Conservation (phyloP, 1,140 invertebrate genomes). For the Microplitis demolitor region DNA sequence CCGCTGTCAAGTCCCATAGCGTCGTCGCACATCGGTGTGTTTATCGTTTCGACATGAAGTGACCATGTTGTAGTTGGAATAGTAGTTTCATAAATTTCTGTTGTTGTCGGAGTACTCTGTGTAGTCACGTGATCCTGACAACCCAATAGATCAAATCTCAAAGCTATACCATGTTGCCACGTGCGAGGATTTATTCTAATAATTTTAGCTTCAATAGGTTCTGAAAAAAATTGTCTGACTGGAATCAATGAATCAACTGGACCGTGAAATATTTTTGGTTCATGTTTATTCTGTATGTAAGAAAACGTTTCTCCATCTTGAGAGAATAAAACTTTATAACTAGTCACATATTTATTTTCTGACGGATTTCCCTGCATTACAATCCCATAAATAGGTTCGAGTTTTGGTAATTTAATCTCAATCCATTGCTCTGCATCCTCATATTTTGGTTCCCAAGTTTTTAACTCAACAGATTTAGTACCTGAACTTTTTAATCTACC, state of each 20-base stretch:
- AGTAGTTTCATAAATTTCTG: slow-evolving; percentile 16
- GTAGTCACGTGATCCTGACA: slow-evolving; percentile 61
- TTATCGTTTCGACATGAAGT: slow-evolving; percentile 9
- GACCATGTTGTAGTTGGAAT: background rate
- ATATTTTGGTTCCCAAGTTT: slow-evolving; percentile 68
- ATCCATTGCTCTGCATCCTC: slow-evolving; percentile 57
- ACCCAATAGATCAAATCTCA: slow-evolving; percentile 77
- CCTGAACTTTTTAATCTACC: slow-evolving; percentile 52
- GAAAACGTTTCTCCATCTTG: slow-evolving; percentile 67
- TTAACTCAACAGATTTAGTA: background rate
- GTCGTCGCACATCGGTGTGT: slow-evolving; percentile 61
- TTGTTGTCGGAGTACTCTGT: background rate
- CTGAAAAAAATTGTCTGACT: slow-evolving; percentile 68
- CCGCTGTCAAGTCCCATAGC: slow-evolving; percentile 70
- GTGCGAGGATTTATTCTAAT: slow-evolving; percentile 74
- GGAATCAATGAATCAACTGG: slow-evolving; percentile 67
- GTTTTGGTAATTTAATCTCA: slow-evolving; percentile 69
- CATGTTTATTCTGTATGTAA: slow-evolving; percentile 55
- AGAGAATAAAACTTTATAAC: slow-evolving; percentile 74
- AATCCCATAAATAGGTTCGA: slow-evolving; percentile 75
- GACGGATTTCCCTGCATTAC: slow-evolving; percentile 69
- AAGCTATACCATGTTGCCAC: slow-evolving; percentile 76
- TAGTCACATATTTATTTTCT: slow-evolving; percentile 75
- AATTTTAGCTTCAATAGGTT: slow-evolving; percentile 74
- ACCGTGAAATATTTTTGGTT: slow-evolving; percentile 71